These are phyloP conservation scores for Anhinga anhinga DNA, from an alignment of 2,113 vertebrate genomes.

Conservation along the genomic window DNA sequence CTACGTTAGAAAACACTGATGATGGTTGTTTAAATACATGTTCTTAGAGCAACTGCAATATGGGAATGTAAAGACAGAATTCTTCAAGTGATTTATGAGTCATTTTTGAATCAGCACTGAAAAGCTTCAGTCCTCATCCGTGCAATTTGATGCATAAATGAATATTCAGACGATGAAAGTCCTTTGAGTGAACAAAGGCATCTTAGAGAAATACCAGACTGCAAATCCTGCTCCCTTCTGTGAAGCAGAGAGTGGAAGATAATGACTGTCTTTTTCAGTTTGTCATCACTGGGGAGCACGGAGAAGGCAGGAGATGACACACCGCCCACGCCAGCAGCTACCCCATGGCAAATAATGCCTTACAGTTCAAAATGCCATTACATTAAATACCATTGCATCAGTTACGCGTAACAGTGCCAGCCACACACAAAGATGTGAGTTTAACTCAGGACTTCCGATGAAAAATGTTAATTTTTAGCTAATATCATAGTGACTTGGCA, in stretches of 20 bases:
- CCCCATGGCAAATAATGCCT: neutral
- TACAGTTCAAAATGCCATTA: neutral
- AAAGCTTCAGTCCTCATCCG: conserved; percentile 4
- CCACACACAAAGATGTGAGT: neutral
- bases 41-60: neutral
- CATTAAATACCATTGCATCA: neutral
- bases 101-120: conserved; percentile 35
- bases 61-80: neutral
- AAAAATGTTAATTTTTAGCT: neutral
- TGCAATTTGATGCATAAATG: conserved; percentile 18
- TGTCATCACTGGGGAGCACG: neutral
- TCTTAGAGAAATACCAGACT: conserved; percentile 9
- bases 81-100: neutral
- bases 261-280: neutral
- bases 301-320: neutral
- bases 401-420: neutral
- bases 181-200: conserved; percentile 51
- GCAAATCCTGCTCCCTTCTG: neutral
- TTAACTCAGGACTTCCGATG: rapidly evolving
- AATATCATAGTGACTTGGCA: neutral
- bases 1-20: neutral
- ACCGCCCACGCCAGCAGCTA: neutral
- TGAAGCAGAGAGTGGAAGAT: neutral
- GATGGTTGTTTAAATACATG: neutral
- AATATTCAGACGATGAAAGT: conserved; percentile 39